Evolutionary conservation across 2,797 vertebrate genomes (phyloP), one percentile per base, ranked within the genome.

Genomic region (Ceyx erithaca): DNA sequence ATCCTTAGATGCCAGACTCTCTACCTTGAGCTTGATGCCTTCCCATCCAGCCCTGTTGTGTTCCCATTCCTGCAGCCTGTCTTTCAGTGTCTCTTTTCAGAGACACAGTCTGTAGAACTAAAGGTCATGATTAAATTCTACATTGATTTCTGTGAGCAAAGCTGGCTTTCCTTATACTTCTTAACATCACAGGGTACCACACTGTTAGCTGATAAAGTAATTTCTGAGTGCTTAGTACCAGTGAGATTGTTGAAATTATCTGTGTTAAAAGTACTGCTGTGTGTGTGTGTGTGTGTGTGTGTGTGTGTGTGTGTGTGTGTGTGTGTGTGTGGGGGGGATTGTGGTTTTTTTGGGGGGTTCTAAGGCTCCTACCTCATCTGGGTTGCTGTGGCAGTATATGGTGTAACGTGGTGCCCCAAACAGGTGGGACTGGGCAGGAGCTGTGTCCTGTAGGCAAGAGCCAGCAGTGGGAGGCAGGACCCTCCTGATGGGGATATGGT

Each of bases 41-140:
- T 92, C 49, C 48, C 0, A 1, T 69, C 37, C 31, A 71, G 1
- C 46, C 33, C 68, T 58, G 4, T 85, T 0, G 0, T 75, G 37
- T 68, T 85, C 37, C n/a, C 25, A 9, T 85, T 85, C 35, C 81
- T 41, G 19, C 46, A 69, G 48, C 35, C 73, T 62, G 7, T 72
- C 57, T 86, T 90, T 62, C 45, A 33, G 26, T 81, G 33, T 84
- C 84, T 58, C 43, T 82, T 88, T 89, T 55, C 35, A 69, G 86
- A 82, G 14, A 57, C 19, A 14, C 21, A 55, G 7, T 17, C 49
- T 78, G 28, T 85, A 80, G 78, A 90, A 48, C n/a, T 70, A 0
- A 28, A 70, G 68, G 43, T 87, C 8, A 6, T 54, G 28, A 73
- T 76, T 62, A 75, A 83, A 19, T 88, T 72, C 45, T 49, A 23